Base-by-base conservation (phyloP, 1,140 invertebrate species). In the Heliconius himera region DNA sequence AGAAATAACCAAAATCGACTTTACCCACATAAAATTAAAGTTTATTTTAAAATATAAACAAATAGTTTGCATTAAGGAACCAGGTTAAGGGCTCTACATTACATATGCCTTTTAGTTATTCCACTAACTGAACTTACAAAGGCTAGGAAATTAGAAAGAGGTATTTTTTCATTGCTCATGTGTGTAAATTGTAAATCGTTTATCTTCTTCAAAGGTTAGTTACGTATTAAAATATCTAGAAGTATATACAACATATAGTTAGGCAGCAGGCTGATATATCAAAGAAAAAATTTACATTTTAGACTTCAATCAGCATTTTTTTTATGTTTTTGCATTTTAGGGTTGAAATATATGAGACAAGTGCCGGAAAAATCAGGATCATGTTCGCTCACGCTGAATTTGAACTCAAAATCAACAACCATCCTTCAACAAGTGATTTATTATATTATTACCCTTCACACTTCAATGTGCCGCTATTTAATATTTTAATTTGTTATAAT, bases 21-120 rank as follows among this genome's bases (percentile, higher is more conserved):
- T 60, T 76, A 76, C 9, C 2, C 49, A 1, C 18, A 60, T 72
- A 9, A n/a, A 2, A 33, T n/a, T 72, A 56, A 71, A 46, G 33
- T 78, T 3, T 38, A 56, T 60, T 73, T 73, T 51, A 3, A 9
- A 33, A 41, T 73, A 66, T 29, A 66, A 66, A 16, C 11, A 16
- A 8, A 36, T 36, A 36, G 4, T 66, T 66, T 66, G 26, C 60
- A 66, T 54, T 46, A 70, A n/a, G 9, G 36, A 76, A 66, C 71
- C 74, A 80, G 79, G 79, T 80, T 76, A 80, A 80, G 74, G 73
- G 78, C 70, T 16, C 78, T 71, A 76, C 78, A 74, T 78, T 78
- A 76, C 38, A 51, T 76, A 73, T 71, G 74, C 70, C 36, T 74
- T 75, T 76, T 46, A 74, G 66, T 38, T 66, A 54, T 80, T 76